Percentiles rank a stretch among this genome's conserved stretches.
Evolutionary conservation across 2,888 invertebrate genomes (phyloP).

Genomic region (Nematopogon swammerdamellus): DNA sequence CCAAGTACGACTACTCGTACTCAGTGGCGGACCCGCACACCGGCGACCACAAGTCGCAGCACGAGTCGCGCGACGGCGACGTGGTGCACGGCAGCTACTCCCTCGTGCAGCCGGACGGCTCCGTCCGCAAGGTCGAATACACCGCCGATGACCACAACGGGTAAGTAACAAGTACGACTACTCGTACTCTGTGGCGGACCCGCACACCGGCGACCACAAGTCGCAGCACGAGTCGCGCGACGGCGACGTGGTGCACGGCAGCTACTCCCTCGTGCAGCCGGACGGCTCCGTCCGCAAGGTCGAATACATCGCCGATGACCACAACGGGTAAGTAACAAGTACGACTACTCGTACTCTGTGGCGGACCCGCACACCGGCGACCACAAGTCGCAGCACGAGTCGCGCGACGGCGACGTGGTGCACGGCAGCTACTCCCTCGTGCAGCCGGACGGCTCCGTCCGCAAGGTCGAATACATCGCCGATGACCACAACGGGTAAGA

Average conservation of each 20-base stretch:
- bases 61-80: conserved; percentile 60
- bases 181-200: conserved; percentile 40
- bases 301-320: conserved; percentile 23
- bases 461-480: conserved; percentile 13
- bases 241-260: conserved; percentile 61
- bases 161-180: conserved; percentile 44
- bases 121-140: conserved; percentile 61
- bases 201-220: conserved; percentile 21
- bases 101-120: conserved; percentile 60
- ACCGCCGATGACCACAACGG: conserved; percentile 60
- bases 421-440: too few species aligned
- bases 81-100: conserved; percentile 65
- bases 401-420: conserved; percentile 10
- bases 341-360: conserved; percentile 4
- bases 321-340: conserved; percentile 15
- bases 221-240: conserved; percentile 25
- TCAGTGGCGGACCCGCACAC: conserved; percentile 60
- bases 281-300: conserved; percentile 24
- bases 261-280: conserved; percentile 37
- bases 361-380: conserved; percentile 6
- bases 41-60: conserved; percentile 61
- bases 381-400: conserved; percentile 5
- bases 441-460: conserved; percentile 10
- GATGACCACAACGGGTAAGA: conserved; percentile 3
- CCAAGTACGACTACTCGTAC: conserved; percentile 60